These are phyloP conservation scores for Eulemur mongoz DNA, from an alignment of 2,797 vertebrate species.

Conservation along the genomic window DNA sequence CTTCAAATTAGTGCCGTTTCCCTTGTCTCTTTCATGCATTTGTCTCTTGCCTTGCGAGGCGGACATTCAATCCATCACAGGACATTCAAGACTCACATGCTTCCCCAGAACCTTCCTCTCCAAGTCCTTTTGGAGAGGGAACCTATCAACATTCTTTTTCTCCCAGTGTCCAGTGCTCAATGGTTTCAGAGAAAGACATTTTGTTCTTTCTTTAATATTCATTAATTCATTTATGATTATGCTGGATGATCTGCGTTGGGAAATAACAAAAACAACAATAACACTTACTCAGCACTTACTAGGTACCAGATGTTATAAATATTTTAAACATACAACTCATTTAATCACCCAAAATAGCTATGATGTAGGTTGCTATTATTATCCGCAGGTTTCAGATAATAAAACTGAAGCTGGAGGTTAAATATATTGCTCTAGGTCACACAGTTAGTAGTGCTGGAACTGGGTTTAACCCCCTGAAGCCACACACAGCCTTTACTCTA, in stretches of 20 bases:
- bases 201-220: background rate
- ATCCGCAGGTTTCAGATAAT: background rate
- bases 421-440: background rate
- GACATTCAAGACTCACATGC: background rate
- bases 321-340: background rate
- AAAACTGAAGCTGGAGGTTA: background rate
- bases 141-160: background rate
- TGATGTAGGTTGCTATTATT: background rate
- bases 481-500: too few relatives aligned
- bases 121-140: background rate
- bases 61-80: background rate
- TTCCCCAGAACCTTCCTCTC: background rate
- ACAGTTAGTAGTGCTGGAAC: background rate
- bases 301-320: background rate
- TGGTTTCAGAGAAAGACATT: background rate
- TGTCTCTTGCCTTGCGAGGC: background rate
- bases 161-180: background rate
- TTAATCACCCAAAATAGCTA: background rate
- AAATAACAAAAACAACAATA: background rate
- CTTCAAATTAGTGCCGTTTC: background rate
- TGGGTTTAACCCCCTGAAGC: background rate
- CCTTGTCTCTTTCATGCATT: background rate
- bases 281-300: background rate
- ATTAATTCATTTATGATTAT: constrained; percentile 19
- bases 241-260: background rate